Evolutionary conservation across 2,888 invertebrate species (phyloP), one percentile per base, ranked within the genome.

Genomic region (Synergus gifuensis): DNA sequence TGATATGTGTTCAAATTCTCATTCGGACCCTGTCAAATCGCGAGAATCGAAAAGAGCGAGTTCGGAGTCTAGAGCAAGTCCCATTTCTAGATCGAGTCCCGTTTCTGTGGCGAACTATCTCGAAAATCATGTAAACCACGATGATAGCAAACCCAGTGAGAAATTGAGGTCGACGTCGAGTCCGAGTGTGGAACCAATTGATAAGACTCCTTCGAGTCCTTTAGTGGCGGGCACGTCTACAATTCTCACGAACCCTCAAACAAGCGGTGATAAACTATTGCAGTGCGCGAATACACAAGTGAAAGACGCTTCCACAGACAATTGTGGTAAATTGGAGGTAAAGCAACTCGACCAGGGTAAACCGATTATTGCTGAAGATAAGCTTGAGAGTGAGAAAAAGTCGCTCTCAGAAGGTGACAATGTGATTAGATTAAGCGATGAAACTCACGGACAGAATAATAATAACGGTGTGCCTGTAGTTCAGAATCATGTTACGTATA

Each of bases 1-100:
- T 90, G 91, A 92, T 88, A 91, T 91, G 91, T 92, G 92, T 92
- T 92, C 92, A 91, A 90, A 89, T 87, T 88, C 89, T 85, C 89
- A 87, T 85, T 86, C 89, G 86, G 91, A 91, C 88, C 87, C 89
- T 87, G 84, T 89, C 79, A 90, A 90, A 87, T 88, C 89, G 85
- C 85, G 87, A 85, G 88, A 87, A 81, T 83, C 86, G 67, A 87
- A 88, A 85, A 90, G 86, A 79, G 87, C 87, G 84, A 88, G 87
- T 84, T 87, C 89, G 76, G 86, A 88, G 82, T 89, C 69, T 28
- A 67, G 44, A 44, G 22, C 40, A 11, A 69, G 80, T 76, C 77
- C 66, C 46, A 54, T 88, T 83, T 88, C 73, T 28, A 46, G 46
- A 46, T 46, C 22, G 46, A 73, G 79, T 76, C 76, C 67, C 42